Percentiles rank a stretch among this genome's conserved stretches.
Evolutionary conservation across 2,113 vertebrate genomes (phyloP).

Genomic region (Synchiropus splendidus): DNA sequence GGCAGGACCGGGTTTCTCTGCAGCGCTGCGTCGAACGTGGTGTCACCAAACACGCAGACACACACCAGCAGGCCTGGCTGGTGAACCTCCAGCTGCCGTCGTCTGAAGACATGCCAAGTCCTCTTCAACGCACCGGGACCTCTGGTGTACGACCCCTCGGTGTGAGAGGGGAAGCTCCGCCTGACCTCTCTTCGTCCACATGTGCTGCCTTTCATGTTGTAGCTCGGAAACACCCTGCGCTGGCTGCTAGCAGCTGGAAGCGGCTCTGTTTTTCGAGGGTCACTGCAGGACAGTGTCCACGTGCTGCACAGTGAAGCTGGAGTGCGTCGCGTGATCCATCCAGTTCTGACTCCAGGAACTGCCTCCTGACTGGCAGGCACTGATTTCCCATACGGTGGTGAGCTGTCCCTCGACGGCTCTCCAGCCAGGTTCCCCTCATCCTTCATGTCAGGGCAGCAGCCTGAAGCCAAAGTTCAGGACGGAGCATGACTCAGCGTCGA

Average conservation of each 20-base stretch:
- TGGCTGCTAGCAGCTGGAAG: slow-evolving; percentile 40
- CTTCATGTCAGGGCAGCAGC: too few species aligned
- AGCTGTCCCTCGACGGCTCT: too few species aligned
- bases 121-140: slow-evolving; percentile 20
- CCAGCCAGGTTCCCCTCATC: too few species aligned
- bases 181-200: slow-evolving; percentile 29
- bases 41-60: slow-evolving; percentile 37
- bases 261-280: slow-evolving; percentile 5
- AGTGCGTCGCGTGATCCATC: neutral
- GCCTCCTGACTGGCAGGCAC: neutral
- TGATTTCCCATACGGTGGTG: too few species aligned
- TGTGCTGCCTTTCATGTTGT: slow-evolving; percentile 44
- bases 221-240: slow-evolving; percentile 25
- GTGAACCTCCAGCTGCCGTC: slow-evolving; percentile 33
- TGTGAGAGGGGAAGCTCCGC: slow-evolving; percentile 25
- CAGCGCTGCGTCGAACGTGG: slow-evolving; percentile 13
- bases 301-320: too few species aligned
- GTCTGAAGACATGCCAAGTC: slow-evolving; percentile 49
- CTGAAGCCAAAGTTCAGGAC: too few species aligned
- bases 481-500: too few species aligned
- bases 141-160: slow-evolving; percentile 11
- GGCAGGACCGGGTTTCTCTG: slow-evolving; percentile 24
- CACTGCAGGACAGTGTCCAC: slow-evolving; percentile 17
- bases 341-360: neutral
- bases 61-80: slow-evolving; percentile 13